A percentile compares a stretch with the other conserved stretches of the same genome.
Conservation (phyloP, 2,797 vertebrate genomes). For the Falco concolor region DNA sequence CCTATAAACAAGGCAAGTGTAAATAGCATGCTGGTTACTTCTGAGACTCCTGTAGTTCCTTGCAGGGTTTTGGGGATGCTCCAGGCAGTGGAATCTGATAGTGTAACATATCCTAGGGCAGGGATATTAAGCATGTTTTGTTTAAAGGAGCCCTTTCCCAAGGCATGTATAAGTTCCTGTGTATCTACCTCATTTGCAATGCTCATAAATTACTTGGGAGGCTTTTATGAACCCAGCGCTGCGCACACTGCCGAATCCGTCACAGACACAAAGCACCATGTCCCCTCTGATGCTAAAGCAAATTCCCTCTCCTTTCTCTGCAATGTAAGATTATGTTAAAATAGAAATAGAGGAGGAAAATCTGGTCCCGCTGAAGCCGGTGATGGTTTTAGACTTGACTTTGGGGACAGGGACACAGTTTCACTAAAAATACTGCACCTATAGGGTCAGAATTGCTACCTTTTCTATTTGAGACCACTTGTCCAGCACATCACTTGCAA, state of each 20-base stretch:
- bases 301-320: background rate
- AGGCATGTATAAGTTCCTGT: background rate
- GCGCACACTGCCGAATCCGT: background rate
- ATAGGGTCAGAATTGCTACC: slow-evolving; percentile 43
- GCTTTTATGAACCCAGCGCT: background rate
- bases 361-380: background rate
- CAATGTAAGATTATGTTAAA: background rate
- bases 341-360: background rate
- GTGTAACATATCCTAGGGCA: background rate
- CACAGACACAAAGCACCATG: background rate
- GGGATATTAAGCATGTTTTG: background rate
- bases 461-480: slow-evolving; percentile 76
- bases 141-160: background rate
- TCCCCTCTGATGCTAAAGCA: background rate
- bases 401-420: background rate
- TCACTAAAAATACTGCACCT: background rate
- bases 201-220: background rate
- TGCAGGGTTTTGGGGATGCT: background rate
- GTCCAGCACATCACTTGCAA: slow-evolving; percentile 78
- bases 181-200: background rate
- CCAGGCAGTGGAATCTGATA: background rate
- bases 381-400: background rate
- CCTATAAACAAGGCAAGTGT: slow-evolving; percentile 5
- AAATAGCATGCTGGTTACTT: background rate
- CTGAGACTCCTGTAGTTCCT: background rate